These are phyloP conservation scores for Andrena fulva DNA, from an alignment of 2,888 invertebrate species.

Conservation along the genomic window DNA sequence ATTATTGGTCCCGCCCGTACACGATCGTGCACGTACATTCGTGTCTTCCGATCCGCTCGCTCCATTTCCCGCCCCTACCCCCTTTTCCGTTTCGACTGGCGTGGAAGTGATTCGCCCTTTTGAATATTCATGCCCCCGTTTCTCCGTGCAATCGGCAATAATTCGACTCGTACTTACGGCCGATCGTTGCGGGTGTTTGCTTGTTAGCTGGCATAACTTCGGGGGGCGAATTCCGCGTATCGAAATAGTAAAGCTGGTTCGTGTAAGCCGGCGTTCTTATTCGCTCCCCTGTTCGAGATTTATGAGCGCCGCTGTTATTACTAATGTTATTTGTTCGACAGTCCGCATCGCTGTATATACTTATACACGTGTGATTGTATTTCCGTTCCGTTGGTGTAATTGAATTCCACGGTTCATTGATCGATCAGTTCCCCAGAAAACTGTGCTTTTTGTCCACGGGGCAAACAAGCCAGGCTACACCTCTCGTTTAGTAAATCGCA, in stretches of 20 bases:
- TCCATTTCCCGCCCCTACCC: conserved; percentile 6
- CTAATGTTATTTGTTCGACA: too few species aligned
- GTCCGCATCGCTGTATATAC: neutral
- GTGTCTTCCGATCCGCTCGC: conserved; percentile 20
- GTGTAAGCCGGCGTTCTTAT: neutral
- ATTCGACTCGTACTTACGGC: conserved; percentile 3
- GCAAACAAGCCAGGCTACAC: neutral
- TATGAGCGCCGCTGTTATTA: neutral
- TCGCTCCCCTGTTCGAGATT: neutral
- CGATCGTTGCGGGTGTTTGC: neutral
- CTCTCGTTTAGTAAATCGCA: neutral
- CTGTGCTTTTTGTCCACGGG: neutral
- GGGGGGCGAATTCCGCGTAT: neutral
- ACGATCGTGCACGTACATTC: conserved; percentile 9
- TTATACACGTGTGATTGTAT: neutral
- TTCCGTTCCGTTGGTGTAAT: neutral
- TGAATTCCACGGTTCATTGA: neutral
- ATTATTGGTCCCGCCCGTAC: conserved; percentile 45
- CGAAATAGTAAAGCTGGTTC: neutral
- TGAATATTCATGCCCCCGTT: conserved; percentile 26
- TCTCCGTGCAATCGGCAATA: conserved; percentile 18
- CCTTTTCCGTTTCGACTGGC: neutral
- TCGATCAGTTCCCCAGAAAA: neutral
- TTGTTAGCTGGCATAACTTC: neutral
- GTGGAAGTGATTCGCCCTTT: conserved; percentile 38